A percentile compares a stretch with the other conserved stretches of the same genome.
Evolutionary conservation across 2,888 invertebrate genomes (phyloP).

Genomic region (Brachyptera putata): DNA sequence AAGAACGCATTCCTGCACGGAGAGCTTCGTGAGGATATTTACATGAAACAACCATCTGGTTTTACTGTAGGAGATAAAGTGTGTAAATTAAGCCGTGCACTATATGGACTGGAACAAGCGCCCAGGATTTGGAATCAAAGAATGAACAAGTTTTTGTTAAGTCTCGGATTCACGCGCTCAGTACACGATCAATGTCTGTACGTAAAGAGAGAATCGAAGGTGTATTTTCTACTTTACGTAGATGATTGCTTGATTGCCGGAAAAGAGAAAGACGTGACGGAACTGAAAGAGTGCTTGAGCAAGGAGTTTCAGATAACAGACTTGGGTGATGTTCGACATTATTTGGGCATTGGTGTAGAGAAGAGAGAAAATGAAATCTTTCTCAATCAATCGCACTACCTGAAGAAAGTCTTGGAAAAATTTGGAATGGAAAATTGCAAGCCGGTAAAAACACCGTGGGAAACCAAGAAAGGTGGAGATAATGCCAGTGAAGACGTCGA

Average conservation of each 20-base stretch:
- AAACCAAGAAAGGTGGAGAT: slow-evolving; percentile 17
- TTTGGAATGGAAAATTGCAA: slow-evolving; percentile 38
- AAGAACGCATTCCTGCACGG: slow-evolving; percentile 39
- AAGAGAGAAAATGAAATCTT: slow-evolving; percentile 31
- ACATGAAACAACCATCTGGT: slow-evolving; percentile 31
- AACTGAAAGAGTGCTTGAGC: slow-evolving; percentile 32
- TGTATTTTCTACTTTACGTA: slow-evolving; percentile 14
- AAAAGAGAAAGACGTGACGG: not conserved
- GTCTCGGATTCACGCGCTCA: not conserved
- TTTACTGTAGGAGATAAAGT: not conserved
- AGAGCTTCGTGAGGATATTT: slow-evolving; percentile 36
- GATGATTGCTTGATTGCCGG: slow-evolving; percentile 11
- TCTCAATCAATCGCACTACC: slow-evolving; percentile 36
- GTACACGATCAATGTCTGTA: slow-evolving; percentile 5
- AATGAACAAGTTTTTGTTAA: not conserved
- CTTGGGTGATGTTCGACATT: slow-evolving; percentile 35
- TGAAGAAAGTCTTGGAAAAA: slow-evolving; percentile 35
- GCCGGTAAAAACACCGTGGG: slow-evolving; percentile 34
- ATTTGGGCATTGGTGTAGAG: slow-evolving; percentile 37
- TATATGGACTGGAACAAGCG: slow-evolving; percentile 12
- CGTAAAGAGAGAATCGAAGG: not conserved
- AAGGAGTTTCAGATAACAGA: slow-evolving; percentile 37
- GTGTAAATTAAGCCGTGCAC: not conserved
- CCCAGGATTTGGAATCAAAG: slow-evolving; percentile 1
- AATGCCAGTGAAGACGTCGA: not conserved